A percentile compares a stretch with the other conserved stretches of the same genome.
Conservation (phyloP, 1,140 invertebrate species). For the Hetaerina americana region DNA sequence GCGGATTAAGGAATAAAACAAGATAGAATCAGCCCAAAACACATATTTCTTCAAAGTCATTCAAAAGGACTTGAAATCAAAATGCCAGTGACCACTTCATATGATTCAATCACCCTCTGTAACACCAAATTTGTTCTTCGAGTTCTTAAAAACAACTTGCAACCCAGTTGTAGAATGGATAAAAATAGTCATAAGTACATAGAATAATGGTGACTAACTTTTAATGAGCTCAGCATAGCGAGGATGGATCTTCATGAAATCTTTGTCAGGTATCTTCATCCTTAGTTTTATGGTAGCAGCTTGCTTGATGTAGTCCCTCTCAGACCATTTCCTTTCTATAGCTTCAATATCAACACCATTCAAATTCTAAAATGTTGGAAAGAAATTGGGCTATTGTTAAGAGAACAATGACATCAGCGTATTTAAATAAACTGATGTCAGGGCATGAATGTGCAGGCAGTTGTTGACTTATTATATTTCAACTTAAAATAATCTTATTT, state of each 20-base stretch:
- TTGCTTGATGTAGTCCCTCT: conserved; percentile 12
- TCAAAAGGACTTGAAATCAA: neutral
- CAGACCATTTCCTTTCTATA: conserved; percentile 10
- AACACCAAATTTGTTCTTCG: neutral
- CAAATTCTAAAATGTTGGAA: neutral
- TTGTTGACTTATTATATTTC: no score
- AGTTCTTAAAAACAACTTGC: neutral
- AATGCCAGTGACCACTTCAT: neutral
- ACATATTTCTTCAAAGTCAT: neutral
- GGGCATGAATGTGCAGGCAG: no score
- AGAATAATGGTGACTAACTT: conserved; percentile 9
- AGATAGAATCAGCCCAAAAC: no score
- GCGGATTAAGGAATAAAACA: no score
- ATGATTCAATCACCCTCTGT: neutral
- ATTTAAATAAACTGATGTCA: no score
- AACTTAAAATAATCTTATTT: no score
- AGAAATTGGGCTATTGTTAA: no score
- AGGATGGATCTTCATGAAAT: conserved; percentile 6
- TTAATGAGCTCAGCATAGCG: conserved; percentile 10
- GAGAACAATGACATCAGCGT: no score
- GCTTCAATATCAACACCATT: conserved; percentile 3
- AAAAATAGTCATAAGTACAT: neutral
- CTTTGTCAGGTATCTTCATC: neutral
- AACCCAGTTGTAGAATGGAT: no score
- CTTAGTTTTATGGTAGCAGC: neutral